phyloP scores from a whole-genome alignment of 2,797 vertebrate genomes.

The Melanotaenia pygmaea region DNA sequence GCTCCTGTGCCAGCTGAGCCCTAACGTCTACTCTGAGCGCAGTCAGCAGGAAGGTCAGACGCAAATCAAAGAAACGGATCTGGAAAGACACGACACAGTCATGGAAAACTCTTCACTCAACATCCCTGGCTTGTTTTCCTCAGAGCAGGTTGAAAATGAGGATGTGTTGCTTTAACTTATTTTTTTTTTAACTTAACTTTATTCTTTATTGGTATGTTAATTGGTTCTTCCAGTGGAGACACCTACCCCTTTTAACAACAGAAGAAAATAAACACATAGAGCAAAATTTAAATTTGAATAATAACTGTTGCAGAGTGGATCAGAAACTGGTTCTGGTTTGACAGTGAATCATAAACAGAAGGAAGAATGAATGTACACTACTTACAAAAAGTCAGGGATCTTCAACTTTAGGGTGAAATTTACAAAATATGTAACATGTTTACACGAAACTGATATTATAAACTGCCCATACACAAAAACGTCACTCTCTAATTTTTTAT shows the following conservation, averaged over 20 bases:
- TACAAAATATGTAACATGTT: no score
- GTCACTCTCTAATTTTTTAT: no score
- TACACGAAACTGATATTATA: no score
- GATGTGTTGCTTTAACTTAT: neutral
- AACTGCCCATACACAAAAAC: no score
- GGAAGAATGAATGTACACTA: neutral
- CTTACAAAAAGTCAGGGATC: no score
- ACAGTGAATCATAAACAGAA: neutral
- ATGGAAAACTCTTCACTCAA: neutral
- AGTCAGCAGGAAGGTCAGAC: conserved; percentile 90
- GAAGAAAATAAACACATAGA: no score
- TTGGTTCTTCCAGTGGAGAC: no score
- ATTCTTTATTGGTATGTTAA: no score
- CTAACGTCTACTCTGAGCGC: conserved; percentile 88
- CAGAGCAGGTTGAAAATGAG: neutral
- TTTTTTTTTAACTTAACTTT: no score
- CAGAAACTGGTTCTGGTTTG: neutral
- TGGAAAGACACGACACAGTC: conserved; percentile 23
- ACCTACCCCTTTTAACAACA: no score
- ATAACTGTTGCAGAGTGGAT: neutral
- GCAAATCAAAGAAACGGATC: conserved; percentile 91
- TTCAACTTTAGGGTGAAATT: no score
- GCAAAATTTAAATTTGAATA: no score
- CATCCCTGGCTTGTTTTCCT: neutral
- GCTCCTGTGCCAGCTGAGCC: conserved; percentile 88